These are phyloP conservation scores for Ceratosolen fusciceps DNA, from an alignment of 1,140 invertebrate genomes.

Conservation along the genomic window DNA sequence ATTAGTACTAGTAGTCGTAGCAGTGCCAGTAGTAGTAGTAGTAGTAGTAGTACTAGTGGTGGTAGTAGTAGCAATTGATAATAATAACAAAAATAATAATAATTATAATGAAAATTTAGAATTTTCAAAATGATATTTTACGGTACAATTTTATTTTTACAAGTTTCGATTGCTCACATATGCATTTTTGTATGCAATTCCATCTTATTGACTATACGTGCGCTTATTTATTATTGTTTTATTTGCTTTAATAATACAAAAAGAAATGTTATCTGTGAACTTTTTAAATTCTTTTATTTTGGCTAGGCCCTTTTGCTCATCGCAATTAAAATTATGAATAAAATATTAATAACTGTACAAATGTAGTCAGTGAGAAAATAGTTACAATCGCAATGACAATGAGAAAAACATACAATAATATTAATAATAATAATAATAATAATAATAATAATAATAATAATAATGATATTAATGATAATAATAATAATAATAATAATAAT, in stretches of 20 bases:
- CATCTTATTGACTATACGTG: conserved; percentile 39
- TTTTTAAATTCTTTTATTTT: conserved; percentile 45
- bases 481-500: conserved; percentile 54
- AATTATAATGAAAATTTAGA: conserved; percentile 54
- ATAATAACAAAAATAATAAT: conserved; percentile 51
- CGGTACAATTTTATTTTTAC: conserved; percentile 42
- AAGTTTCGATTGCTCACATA: conserved; percentile 43
- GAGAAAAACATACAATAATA: conserved; percentile 53
- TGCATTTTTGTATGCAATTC: conserved; percentile 37
- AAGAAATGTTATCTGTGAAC: conserved; percentile 35
- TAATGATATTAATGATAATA: conserved; percentile 55
- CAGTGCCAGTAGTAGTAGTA: no score
- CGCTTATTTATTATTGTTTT: conserved; percentile 20
- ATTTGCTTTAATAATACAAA: conserved; percentile 44
- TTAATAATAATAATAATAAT: conserved; percentile 55
- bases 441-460: conserved; percentile 56
- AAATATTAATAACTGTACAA: conserved; percentile 45
- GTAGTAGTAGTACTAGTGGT: conserved; percentile 52
- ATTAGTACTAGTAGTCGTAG: no score
- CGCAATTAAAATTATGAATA: conserved; percentile 40
- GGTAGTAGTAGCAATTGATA: not conserved
- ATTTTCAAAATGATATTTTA: conserved; percentile 48
- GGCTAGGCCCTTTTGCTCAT: conserved; percentile 49
- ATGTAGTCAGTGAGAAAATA: conserved; percentile 50
- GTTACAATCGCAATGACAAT: conserved; percentile 54